Evolutionary conservation across 2,888 invertebrate genomes (phyloP), one percentile per base, ranked within the genome.

Genomic region (Drosophila monieri): DNA sequence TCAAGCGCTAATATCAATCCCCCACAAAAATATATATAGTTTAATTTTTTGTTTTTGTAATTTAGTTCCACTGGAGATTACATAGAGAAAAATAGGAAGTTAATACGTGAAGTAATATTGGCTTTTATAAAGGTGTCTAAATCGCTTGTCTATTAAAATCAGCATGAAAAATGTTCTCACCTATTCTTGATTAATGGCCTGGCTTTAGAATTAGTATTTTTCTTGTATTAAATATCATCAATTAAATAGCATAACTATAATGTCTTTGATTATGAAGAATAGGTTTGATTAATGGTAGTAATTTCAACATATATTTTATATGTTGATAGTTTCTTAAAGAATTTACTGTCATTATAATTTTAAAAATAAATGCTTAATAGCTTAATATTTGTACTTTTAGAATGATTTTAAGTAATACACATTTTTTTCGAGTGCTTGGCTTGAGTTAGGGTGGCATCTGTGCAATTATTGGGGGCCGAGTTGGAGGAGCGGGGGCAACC

Each of bases 1-100:
- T 88, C 71, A 88, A 77, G 74, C 85, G 70, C 67, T 83, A 67
- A 78, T 80, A 74, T 49, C 59, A 60, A 25, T 21, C 48, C 47
- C 57, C 30, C 37, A 48, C 43, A 47, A 43, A 66, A 37, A 41
- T 48, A 54, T 55, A 30, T 48, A 57, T 43, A 43, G 65, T 18
- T 61, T 35, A 44, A 43, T 59, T 64, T 62, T 46, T 3, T n/a
- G 21, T 37, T 46, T 46, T 61, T 61, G 35, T 21, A 46, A 60
- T 46, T 61, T 46, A 61, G 46, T 64, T 61, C 47, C 39, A 25
- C 10, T 9, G 6, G 0, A 3, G 39, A 41, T 41, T 68, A 43
- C 55, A 68, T 55, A 27, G 18, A 3, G 35, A 35, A 35, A 35
- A 35, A 35, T 14, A 35, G 35, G 35, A 35, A 35, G 35, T n/a